phyloP scores from a whole-genome alignment of 2,797 vertebrate genomes.

The Columba guinea region DNA sequence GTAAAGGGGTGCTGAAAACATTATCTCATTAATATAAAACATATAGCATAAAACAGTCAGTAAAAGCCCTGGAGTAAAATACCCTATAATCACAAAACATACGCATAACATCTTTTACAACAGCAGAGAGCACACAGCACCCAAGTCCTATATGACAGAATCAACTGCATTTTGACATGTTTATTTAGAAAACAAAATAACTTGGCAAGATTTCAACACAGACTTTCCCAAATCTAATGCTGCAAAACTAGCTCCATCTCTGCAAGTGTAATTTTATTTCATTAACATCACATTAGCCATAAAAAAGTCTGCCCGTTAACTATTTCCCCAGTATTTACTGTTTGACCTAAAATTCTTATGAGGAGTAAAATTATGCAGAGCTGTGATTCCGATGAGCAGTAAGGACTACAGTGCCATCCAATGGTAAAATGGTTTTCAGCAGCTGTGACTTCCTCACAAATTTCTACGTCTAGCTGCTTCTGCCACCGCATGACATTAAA shows the following conservation, averaged over 20 bases:
- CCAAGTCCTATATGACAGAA: not conserved
- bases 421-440: not conserved
- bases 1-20: not conserved
- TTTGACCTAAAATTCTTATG: not conserved
- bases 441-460: not conserved
- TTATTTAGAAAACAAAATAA: not conserved
- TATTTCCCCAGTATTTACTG: not conserved
- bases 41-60: not conserved
- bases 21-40: not conserved
- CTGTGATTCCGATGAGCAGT: not conserved
- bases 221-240: not conserved
- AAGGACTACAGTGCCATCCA: slow-evolving; percentile 56
- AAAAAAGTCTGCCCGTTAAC: not conserved
- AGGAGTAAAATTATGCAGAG: not conserved
- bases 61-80: not conserved
- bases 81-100: not conserved
- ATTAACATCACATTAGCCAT: not conserved
- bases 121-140: not conserved
- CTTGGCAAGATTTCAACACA: not conserved
- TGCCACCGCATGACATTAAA: not conserved
- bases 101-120: not conserved
- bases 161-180: not conserved
- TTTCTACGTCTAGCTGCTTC: not conserved
- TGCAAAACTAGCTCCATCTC: not conserved
- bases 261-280: not conserved